Conservation (phyloP, 1,140 invertebrate genomes). For the Leptinotarsa texana region DNA sequence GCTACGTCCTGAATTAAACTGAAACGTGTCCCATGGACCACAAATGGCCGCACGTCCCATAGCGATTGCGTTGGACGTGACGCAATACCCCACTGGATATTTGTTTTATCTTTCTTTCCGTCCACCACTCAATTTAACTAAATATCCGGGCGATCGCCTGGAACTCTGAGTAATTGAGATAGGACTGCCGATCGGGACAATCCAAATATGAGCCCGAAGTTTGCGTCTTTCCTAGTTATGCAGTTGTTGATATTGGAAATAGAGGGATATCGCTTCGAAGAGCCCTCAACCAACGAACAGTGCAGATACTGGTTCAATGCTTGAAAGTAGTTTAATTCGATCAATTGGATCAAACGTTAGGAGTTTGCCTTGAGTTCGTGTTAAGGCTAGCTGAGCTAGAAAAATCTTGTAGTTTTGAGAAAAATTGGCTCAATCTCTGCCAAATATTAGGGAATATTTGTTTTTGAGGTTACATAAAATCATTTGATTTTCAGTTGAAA, state of each 20-base stretch:
- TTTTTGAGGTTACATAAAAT: no score
- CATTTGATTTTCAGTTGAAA: no score
- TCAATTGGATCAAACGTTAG: no score
- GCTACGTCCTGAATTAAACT: constrained; percentile 20
- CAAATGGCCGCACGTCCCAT: constrained; percentile 16
- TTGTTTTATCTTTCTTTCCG: constrained; percentile 24
- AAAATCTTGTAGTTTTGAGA: no score
- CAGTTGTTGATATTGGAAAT: background rate
- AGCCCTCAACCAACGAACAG: background rate
- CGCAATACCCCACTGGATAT: constrained; percentile 12
- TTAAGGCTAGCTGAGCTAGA: no score
- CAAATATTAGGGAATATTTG: no score
- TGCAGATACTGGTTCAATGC: background rate
- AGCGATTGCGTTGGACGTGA: constrained; percentile 12
- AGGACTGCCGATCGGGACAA: background rate
- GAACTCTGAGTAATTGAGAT: constrained; percentile 17
- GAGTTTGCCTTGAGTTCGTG: no score
- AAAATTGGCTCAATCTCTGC: no score
- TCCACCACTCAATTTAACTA: constrained; percentile 22
- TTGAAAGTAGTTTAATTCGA: background rate
- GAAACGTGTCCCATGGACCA: constrained; percentile 20
- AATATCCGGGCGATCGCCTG: constrained; percentile 21
- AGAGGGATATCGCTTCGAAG: background rate
- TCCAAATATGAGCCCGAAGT: background rate
- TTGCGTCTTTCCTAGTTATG: constrained; percentile 2